Base-by-base conservation (phyloP, 2,888 invertebrate genomes). In the Mantis religiosa region DNA sequence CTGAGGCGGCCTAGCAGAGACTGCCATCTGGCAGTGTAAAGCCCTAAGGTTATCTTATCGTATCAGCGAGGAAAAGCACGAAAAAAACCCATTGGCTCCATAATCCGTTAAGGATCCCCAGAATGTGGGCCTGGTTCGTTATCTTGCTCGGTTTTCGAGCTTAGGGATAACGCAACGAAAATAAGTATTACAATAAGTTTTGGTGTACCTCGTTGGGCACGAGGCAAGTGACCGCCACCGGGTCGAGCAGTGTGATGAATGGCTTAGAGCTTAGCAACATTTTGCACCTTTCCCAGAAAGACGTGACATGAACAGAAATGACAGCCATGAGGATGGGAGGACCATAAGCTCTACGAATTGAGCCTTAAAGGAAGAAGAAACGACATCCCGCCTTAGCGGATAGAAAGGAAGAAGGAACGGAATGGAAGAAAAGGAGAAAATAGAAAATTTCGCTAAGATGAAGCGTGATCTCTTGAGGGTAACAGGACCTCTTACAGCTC, bases 281-380 rank as follows among this genome's bases (percentile, higher is more conserved):
- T 84, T 84, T 84, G 84, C 84, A 84, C 84, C 84, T 84, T 84
- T 84, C 84, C 30, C 84, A 34, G 25, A 2, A 71, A 25, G 28
- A 84, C 84, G 84, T 84, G 84, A 84, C 84, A 34, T 30, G 84
- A 84, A 84, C 84, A 20, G 84, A 84, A 84, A 84, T 84, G 25
- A 28, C 84, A 34, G 15, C 20, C 84, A 84, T 6, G 54, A 25
- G 20, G 54, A 71, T 71, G 54, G 6, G 54, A 71, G 25, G 20
- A 71, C 54, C 54, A 20, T 71, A 71, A 2, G 54, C 12, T 41
- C 41, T 41, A 41, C 41, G 41, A 12, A 41, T 41, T 41, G 25
- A 71, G 54, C 3, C 25, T 71, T 20, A 71, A 71, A 71, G 25
- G 54, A 71, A 71, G 14, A 20, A 71, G 20, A 20, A 71, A 3